Conservation (phyloP, 2,797 vertebrate genomes). For the Cirrhinus molitorella region DNA sequence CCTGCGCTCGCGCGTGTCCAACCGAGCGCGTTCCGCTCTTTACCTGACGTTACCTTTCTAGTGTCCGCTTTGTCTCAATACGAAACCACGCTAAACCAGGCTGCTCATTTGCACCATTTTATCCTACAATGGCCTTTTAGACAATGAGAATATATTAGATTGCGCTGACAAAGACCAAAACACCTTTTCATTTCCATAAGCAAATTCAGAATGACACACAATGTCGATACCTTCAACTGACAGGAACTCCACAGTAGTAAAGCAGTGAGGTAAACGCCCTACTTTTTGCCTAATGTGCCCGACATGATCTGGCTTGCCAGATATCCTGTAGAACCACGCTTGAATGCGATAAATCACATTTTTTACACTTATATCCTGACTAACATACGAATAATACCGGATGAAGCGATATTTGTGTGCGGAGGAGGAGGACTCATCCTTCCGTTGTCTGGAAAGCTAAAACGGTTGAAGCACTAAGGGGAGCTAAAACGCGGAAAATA, state of each 20-base stretch:
- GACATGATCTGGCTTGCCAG: constrained; percentile 47
- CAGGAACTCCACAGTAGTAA: constrained; percentile 42
- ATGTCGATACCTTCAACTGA: constrained; percentile 24
- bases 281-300: constrained; percentile 29
- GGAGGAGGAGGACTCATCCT: constrained; percentile 32
- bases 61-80: constrained; percentile 16
- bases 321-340: neutral
- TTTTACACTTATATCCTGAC: neutral
- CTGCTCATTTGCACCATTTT: neutral
- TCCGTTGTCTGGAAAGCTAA: constrained; percentile 43
- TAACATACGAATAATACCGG: neutral
- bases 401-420: neutral
- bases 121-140: neutral
- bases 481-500: neutral
- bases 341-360: neutral
- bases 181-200: neutral
- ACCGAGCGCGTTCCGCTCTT: neutral
- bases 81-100: neutral
- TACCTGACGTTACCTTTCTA: constrained; percentile 38
- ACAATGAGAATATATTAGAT: neutral
- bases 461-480: neutral
- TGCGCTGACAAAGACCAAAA: neutral
- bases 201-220: neutral
- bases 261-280: constrained; percentile 53
- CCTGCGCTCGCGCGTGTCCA: neutral